Percentiles rank a stretch among this genome's conserved stretches.
These are phyloP conservation scores for Cepaea hortensis DNA, from an alignment of 2,888 invertebrate species.

Conservation along the genomic window DNA sequence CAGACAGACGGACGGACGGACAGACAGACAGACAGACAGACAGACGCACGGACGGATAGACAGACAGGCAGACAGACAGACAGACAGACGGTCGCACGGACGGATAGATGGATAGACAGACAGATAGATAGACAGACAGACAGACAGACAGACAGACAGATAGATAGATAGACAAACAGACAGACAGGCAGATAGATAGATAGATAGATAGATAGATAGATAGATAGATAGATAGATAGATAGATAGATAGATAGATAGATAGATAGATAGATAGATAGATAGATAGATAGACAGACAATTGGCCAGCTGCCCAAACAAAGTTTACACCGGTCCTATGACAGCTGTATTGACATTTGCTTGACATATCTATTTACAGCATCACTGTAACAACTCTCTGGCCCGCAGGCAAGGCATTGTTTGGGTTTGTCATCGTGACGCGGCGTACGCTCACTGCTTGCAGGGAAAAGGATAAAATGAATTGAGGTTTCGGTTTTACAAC, in stretches of 20 bases:
- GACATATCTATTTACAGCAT: neutral
- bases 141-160: neutral
- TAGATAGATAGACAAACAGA: neutral
- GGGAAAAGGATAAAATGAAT: too few relatives aligned
- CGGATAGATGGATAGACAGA: neutral
- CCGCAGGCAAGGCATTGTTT: neutral
- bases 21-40: neutral
- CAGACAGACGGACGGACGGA: neutral
- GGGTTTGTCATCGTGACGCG: too few relatives aligned
- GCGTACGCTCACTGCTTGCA: too few relatives aligned
- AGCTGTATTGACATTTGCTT: neutral
- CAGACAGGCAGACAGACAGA: constrained; percentile 23
- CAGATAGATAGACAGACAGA: too few relatives aligned
- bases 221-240: neutral
- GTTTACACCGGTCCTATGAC: neutral
- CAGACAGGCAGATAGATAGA: neutral
- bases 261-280: too few relatives aligned
- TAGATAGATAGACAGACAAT: too few relatives aligned
- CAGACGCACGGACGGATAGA: constrained; percentile 4
- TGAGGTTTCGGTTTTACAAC: too few relatives aligned
- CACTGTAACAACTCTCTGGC: neutral
- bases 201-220: constrained; percentile 7
- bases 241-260: neutral
- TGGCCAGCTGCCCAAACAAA: too few relatives aligned
- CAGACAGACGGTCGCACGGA: neutral